A percentile compares a stretch with the other conserved stretches of the same genome.
phyloP scores from a whole-genome alignment of 2,888 invertebrate species.

The Siphlonurus alternatus region DNA sequence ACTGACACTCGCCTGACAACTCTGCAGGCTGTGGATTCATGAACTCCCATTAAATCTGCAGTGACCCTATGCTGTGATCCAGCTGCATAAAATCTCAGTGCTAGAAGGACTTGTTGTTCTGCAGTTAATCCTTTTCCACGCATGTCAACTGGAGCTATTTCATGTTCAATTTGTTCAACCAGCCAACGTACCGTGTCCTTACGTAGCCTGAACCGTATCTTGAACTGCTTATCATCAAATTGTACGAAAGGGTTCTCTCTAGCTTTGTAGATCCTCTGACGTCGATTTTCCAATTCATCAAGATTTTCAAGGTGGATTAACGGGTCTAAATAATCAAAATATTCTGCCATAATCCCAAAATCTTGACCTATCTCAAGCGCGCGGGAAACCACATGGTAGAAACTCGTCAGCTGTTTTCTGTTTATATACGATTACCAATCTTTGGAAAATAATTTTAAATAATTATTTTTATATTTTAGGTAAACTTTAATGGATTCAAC shows the following conservation, averaged over 20 bases:
- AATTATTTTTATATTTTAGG: too few relatives aligned
- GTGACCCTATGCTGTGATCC: background rate
- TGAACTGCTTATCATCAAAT: background rate
- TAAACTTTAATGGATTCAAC: too few relatives aligned
- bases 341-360: background rate
- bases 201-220: background rate
- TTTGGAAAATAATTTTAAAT: too few relatives aligned
- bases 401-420: background rate
- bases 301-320: background rate
- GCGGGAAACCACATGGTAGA: too few relatives aligned
- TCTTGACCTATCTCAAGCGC: too few relatives aligned
- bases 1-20: background rate
- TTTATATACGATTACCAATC: too few relatives aligned
- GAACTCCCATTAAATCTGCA: background rate
- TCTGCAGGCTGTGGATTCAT: background rate
- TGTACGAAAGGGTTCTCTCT: background rate
- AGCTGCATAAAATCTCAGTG: background rate
- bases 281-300: background rate
- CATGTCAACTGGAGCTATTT: background rate
- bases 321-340: background rate
- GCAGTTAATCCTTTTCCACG: background rate
- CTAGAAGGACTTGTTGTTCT: background rate
- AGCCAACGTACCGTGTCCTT: background rate
- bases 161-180: background rate
- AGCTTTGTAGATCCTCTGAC: background rate